Conservation (phyloP, 2,797 vertebrate genomes). For the Vireo griseus region DNA sequence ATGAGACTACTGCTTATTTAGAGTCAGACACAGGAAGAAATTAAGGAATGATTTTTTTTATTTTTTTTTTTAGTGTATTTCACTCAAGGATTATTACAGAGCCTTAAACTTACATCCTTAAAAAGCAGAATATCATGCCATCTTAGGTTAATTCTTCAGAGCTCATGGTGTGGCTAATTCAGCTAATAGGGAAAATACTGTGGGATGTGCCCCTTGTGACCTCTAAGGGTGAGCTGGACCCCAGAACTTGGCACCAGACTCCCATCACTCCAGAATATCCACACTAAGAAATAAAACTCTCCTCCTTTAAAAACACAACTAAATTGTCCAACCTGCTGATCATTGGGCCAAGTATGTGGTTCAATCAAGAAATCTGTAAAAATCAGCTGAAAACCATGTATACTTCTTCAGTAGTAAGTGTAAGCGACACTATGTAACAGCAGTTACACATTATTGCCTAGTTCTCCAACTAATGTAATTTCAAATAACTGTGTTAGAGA, state of each 20-base stretch:
- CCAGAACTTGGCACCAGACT: neutral
- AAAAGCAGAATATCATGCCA: neutral
- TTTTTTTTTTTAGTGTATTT: neutral
- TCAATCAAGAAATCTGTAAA: neutral
- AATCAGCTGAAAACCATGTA: neutral
- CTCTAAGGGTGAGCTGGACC: neutral
- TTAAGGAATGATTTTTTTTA: neutral
- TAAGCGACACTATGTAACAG: neutral
- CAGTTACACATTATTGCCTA: constrained; percentile 21
- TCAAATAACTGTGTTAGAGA: constrained; percentile 33
- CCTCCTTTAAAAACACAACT: neutral
- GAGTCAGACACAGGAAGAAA: neutral
- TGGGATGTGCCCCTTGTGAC: neutral
- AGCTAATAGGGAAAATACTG: neutral
- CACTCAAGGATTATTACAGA: neutral
- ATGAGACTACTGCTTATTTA: neutral
- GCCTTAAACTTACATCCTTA: neutral
- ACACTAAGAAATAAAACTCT: rapidly evolving
- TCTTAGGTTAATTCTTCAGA: neutral
- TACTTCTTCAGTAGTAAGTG: neutral
- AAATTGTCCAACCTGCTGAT: neutral
- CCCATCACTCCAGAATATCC: neutral
- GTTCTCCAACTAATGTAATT: constrained; percentile 23
- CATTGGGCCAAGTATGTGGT: rapidly evolving
- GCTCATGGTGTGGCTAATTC: neutral